These are phyloP conservation scores for Heliconius hewitsoni DNA, from an alignment of 1,140 invertebrate species.

Conservation along the genomic window DNA sequence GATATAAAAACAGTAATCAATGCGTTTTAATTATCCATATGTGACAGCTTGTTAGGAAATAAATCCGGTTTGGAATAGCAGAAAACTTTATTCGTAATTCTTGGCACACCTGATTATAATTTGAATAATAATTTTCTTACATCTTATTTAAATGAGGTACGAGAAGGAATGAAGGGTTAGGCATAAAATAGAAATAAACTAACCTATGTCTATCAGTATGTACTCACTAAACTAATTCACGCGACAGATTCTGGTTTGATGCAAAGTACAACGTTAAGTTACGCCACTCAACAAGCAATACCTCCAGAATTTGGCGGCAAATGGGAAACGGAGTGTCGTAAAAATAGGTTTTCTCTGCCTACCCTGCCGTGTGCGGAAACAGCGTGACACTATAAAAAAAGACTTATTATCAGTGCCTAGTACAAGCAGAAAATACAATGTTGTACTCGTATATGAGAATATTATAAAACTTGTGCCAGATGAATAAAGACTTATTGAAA, in stretches of 20 bases:
- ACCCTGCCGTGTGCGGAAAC: no score
- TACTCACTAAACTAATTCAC: no score
- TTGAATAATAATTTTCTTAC: constrained; percentile 24
- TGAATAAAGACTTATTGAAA: constrained; percentile 26
- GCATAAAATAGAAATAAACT: not conserved
- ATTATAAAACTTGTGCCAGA: not conserved
- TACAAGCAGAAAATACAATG: not conserved
- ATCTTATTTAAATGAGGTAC: not conserved
- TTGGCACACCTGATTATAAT: constrained; percentile 30
- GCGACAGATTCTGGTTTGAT: no score
- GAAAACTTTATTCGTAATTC: constrained; percentile 31
- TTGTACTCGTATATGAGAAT: not conserved
- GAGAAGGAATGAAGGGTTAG: constrained; percentile 11
- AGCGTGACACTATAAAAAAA: no score
- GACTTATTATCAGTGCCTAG: no score
- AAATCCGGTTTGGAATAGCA: constrained; percentile 34
- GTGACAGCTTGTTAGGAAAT: constrained; percentile 17
- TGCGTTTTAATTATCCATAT: constrained; percentile 36
- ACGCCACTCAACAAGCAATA: no score
- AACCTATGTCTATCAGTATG: not conserved
- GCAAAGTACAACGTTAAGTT: no score
- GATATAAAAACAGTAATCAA: not conserved
- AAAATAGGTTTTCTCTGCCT: no score
- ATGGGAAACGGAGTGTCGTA: no score
- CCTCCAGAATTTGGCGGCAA: no score